phyloP scores from a whole-genome alignment of 2,113 vertebrate species.

The Notarius lentiginosus region DNA sequence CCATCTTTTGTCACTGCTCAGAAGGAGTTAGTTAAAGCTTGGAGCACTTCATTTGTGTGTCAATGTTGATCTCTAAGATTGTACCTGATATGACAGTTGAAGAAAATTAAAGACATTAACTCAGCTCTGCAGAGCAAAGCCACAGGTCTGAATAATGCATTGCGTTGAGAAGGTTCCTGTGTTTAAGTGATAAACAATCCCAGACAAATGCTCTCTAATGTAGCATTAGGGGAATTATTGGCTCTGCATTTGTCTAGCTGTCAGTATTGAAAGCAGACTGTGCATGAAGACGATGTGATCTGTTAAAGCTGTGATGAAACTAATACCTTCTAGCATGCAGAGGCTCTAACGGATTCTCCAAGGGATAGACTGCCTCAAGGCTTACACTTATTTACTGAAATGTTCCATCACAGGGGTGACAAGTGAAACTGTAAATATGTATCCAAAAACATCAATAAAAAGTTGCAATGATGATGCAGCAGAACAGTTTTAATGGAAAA shows the following conservation, averaged over 20 bases:
- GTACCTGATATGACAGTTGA: conserved; percentile 54
- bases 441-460: neutral
- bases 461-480: neutral
- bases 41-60: conserved; percentile 44
- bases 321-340: conserved; percentile 22
- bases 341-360: conserved; percentile 31
- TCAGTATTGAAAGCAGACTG: conserved; percentile 37
- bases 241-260: conserved; percentile 41
- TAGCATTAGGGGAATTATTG: conserved; percentile 50
- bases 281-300: conserved; percentile 33
- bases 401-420: conserved; percentile 20
- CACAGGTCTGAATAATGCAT: conserved; percentile 47
- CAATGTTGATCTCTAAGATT: conserved; percentile 53
- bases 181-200: conserved; percentile 58
- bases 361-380: conserved; percentile 39
- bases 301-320: conserved; percentile 25
- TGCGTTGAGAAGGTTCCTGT: conserved; percentile 52
- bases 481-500: neutral
- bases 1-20: conserved; percentile 21
- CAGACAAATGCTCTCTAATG: conserved; percentile 42
- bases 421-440: conserved; percentile 27
- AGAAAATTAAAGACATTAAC: conserved; percentile 60
- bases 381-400: conserved; percentile 26
- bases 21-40: conserved; percentile 32
- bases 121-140: conserved; percentile 47